A percentile compares a stretch with the other conserved stretches of the same genome.
phyloP scores from a whole-genome alignment of 92 coral and sea anemone species.

The Heteractis magnifica region DNA sequence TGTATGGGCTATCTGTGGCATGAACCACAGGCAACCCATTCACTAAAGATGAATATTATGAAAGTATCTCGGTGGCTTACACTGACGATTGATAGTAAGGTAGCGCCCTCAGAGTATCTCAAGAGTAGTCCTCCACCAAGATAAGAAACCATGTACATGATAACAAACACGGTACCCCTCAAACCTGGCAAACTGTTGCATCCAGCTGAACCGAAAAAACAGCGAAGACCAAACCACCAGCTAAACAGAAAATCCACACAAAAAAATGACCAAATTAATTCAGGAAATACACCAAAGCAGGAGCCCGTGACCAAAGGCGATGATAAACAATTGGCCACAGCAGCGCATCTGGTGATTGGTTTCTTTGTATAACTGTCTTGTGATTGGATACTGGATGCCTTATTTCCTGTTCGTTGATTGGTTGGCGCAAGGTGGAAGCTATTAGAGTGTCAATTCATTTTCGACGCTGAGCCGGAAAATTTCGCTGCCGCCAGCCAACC shows the following conservation, averaged over 20 bases:
- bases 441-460: no score
- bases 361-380: no score
- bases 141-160: conserved; percentile 68
- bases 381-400: no score
- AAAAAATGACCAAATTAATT: neutral
- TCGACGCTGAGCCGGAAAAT: no score
- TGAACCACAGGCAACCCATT: neutral
- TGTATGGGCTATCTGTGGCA: neutral
- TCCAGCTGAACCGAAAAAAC: conserved; percentile 81
- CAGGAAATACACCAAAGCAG: neutral
- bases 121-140: conserved; percentile 68
- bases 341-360: no score
- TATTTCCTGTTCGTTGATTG: no score
- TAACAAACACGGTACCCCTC: conserved; percentile 70
- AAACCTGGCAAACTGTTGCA: conserved; percentile 58
- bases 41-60: neutral
- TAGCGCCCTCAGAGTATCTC: conserved; percentile 88
- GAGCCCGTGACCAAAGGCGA: no score
- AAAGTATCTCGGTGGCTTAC: conserved; percentile 44
- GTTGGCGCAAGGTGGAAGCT: no score
- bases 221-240: conserved; percentile 82
- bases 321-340: no score
- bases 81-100: conserved; percentile 69
- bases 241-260: conserved; percentile 28
- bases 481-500: no score